phyloP scores from a whole-genome alignment of 2,888 invertebrate genomes.

The Conomelus anceps region DNA sequence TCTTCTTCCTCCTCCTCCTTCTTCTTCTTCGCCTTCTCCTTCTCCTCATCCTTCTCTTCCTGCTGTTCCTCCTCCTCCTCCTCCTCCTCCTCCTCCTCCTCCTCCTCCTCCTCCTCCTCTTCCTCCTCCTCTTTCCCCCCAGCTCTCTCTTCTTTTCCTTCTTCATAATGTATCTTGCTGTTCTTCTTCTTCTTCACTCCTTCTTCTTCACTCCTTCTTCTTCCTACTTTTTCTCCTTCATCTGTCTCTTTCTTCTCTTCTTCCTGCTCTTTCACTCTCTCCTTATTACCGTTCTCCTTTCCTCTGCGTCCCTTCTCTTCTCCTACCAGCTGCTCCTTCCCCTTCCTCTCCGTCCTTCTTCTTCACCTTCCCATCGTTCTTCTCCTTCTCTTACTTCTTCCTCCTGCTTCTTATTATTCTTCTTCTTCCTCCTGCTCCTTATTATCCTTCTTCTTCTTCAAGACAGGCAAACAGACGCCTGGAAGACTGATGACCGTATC shows the following conservation, averaged over 20 bases:
- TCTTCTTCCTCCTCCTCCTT: not conserved
- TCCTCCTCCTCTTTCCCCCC: not conserved
- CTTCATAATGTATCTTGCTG: no score
- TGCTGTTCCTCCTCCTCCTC: not conserved
- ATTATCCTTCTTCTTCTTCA: not conserved
- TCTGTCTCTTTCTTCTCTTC: no score
- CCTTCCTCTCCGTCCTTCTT: not conserved
- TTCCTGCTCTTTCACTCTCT: not conserved
- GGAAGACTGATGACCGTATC: not conserved
- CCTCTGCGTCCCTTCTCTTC: no score
- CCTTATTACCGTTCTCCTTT: not conserved
- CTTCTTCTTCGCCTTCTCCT: not conserved
- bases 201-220: no score
- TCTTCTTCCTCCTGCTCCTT: not conserved
- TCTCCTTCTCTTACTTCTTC: no score
- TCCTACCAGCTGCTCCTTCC: not conserved
- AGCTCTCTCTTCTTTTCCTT: not conserved
- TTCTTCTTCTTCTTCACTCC: not conserved
- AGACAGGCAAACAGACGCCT: no score
- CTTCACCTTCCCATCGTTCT: no score
- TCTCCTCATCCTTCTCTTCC: not conserved
- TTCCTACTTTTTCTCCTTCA: no score
- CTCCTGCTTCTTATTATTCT: no score
- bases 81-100: not conserved
- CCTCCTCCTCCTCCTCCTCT: not conserved